Conservation (phyloP, 2,797 vertebrate species). For the Acanthurus leucopareius region DNA sequence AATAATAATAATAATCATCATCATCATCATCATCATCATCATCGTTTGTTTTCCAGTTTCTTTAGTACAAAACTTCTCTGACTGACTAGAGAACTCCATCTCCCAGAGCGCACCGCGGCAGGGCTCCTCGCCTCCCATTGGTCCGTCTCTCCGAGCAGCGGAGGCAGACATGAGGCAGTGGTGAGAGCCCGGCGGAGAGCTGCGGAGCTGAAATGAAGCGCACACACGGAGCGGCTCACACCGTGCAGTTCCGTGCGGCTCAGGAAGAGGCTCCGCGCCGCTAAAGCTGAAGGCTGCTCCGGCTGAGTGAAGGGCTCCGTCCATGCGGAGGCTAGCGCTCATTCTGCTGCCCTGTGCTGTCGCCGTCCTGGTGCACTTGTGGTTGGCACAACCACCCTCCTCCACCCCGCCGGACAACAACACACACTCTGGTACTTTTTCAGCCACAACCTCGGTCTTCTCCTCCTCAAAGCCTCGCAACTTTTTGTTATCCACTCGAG, state of each 20-base stretch:
- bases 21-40: too few relatives aligned
- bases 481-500: constrained; percentile 53
- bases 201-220: constrained; percentile 65
- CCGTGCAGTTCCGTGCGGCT: constrained; percentile 55
- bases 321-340: constrained; percentile 93
- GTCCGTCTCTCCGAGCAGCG: constrained; percentile 65
- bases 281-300: constrained; percentile 71
- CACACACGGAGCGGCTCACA: constrained; percentile 53
- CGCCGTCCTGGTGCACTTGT: constrained; percentile 92
- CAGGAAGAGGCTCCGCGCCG: constrained; percentile 64
- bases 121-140: constrained; percentile 72
- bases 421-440: constrained; percentile 80
- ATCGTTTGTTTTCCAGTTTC: too few relatives aligned
- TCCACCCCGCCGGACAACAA: constrained; percentile 79
- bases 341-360: constrained; percentile 91
- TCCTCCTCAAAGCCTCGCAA: constrained; percentile 52
- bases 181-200: constrained; percentile 66
- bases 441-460: constrained; percentile 26
- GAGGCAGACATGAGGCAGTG: constrained; percentile 75
- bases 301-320: constrained; percentile 84
- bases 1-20: too few relatives aligned
- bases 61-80: not conserved
- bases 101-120: constrained; percentile 73
- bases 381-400: constrained; percentile 86
- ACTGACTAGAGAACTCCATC: constrained; percentile 62